phyloP scores from a whole-genome alignment of 2,113 vertebrate species.

The Cygnus atratus region DNA sequence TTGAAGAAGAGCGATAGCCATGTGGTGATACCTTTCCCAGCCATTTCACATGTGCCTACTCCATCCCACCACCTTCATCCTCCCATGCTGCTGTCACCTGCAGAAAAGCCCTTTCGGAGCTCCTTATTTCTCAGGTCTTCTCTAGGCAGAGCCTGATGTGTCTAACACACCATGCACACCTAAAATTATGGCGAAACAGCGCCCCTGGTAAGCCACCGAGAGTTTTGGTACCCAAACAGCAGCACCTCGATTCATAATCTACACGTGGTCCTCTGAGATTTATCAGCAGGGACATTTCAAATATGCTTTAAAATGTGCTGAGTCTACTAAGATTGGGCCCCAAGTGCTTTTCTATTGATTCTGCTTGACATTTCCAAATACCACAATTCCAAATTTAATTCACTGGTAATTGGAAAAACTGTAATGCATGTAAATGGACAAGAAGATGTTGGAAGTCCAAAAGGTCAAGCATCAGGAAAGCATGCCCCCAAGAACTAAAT shows the following conservation, averaged over 20 bases:
- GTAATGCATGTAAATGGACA: slow-evolving; percentile 72
- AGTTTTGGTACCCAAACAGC: not conserved
- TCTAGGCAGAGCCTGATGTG: not conserved
- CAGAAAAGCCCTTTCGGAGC: not conserved
- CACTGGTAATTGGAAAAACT: slow-evolving; percentile 71
- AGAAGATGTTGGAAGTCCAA: slow-evolving; percentile 64
- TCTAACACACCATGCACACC: not conserved
- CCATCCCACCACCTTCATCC: not conserved
- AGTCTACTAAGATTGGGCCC: slow-evolving; percentile 64
- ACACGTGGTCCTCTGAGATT: not conserved
- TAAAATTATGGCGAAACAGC: not conserved
- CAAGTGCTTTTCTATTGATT: slow-evolving; percentile 73
- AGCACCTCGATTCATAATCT: slow-evolving; percentile 11
- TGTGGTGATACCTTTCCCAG: not conserved
- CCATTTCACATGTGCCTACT: not conserved
- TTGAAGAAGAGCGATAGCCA: not conserved
- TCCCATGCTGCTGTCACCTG: not conserved
- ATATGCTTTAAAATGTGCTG: slow-evolving; percentile 61
- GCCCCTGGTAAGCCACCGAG: not conserved
- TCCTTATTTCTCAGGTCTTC: not conserved
- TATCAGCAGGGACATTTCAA: slow-evolving; percentile 59
- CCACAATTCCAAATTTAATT: slow-evolving; percentile 75
- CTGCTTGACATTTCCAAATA: slow-evolving; percentile 75
- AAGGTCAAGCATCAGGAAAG: slow-evolving; percentile 72
- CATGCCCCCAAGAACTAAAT: slow-evolving; percentile 52